Evolutionary conservation across 2,113 vertebrate species (phyloP).

Genomic region (Lepisosteus osseus): DNA sequence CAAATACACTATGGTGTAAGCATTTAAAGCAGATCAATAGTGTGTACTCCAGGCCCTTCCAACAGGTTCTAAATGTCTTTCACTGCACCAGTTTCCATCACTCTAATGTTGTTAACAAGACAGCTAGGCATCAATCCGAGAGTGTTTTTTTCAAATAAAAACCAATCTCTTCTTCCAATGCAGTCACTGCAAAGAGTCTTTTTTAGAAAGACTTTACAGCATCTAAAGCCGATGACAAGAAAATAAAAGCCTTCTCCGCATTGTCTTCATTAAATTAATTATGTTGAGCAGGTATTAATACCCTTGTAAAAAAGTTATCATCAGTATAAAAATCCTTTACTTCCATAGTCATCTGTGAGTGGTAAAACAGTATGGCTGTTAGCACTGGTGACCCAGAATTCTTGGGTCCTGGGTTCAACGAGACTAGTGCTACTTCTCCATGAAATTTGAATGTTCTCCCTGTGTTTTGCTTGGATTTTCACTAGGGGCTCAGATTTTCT

Average conservation of each 20-base stretch:
- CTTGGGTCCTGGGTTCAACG: too few relatives aligned
- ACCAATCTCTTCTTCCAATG: slow-evolving; percentile 15
- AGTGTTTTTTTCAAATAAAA: slow-evolving; percentile 18
- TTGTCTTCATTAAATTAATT: background rate
- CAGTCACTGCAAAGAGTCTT: background rate
- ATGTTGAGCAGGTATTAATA: background rate
- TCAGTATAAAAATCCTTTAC: background rate
- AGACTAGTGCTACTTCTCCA: too few relatives aligned
- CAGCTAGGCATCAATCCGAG: slow-evolving; percentile 24
- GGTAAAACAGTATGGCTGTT: too few relatives aligned
- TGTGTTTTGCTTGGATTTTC: too few relatives aligned
- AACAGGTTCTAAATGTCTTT: slow-evolving; percentile 27
- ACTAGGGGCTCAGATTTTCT: too few relatives aligned
- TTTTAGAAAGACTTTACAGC: slow-evolving; percentile 6
- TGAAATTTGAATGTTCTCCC: too few relatives aligned
- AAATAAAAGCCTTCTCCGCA: background rate
- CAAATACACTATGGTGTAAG: slow-evolving; percentile 12
- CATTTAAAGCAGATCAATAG: slow-evolving; percentile 25
- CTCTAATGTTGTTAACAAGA: slow-evolving; percentile 23
- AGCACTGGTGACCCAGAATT: too few relatives aligned
- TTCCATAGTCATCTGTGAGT: background rate
- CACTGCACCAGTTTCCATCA: slow-evolving; percentile 14
- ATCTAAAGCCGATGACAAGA: background rate
- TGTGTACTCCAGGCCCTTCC: slow-evolving; percentile 22
- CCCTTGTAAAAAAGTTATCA: background rate